A percentile compares a stretch with the other conserved stretches of the same genome.
Conservation (phyloP, 2,113 vertebrate genomes). For the Stercorarius parasiticus region DNA sequence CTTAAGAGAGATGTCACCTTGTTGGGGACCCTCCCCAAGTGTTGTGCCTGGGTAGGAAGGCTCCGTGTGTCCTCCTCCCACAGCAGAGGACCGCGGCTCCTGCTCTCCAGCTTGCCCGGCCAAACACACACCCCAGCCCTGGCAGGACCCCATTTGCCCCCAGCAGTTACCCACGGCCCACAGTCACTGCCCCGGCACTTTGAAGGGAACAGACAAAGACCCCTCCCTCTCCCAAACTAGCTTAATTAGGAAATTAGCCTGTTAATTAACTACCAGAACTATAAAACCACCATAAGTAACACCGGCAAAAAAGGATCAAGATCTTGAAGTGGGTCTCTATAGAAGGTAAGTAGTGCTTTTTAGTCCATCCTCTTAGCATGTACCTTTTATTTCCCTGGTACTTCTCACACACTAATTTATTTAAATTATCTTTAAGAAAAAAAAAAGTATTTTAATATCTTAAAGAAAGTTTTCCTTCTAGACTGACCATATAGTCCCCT, state of each 20-base stretch:
- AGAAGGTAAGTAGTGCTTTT: not conserved
- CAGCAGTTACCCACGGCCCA: accelerated
- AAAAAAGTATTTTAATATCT: not conserved
- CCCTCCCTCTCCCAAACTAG: not conserved
- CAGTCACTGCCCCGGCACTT: accelerated
- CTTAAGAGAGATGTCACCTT: not conserved
- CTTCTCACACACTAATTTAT: accelerated
- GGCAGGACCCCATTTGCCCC: accelerated
- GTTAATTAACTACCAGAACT: not conserved
- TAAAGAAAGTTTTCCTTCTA: accelerated
- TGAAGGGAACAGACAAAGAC: not conserved
- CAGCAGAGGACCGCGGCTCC: not conserved
- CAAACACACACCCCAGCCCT: not conserved
- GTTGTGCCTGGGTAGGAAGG: not conserved
- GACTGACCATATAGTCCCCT: accelerated
- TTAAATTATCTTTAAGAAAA: not conserved
- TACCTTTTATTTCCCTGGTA: not conserved
- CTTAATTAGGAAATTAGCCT: constrained; percentile 28
- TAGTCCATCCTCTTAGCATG: accelerated
- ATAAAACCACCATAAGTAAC: not conserved
- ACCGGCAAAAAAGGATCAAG: accelerated
- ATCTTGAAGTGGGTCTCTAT: accelerated
- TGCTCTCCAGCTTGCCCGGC: too few relatives aligned
- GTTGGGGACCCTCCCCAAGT: not conserved
- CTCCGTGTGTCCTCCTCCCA: not conserved